A percentile compares a stretch with the other conserved stretches of the same genome.
Conservation (phyloP, 2,888 invertebrate species). For the Perdita meconis region DNA sequence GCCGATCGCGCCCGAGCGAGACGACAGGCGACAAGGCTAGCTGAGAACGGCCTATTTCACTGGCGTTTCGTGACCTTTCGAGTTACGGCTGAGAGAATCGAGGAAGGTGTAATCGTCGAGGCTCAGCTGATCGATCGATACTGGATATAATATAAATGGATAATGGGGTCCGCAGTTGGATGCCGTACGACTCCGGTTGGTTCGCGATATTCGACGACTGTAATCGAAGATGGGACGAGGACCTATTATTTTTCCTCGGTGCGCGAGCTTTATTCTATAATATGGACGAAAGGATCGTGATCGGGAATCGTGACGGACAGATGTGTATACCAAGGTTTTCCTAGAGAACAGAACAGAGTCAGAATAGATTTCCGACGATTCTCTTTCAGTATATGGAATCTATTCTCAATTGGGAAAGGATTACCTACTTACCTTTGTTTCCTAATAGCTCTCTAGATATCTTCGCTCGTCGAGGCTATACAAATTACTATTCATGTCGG, state of each 20-base stretch:
- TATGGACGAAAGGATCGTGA: conserved; percentile 56
- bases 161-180: conserved; percentile 48
- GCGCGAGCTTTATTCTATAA: conserved; percentile 20
- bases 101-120: conserved; percentile 61
- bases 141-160: conserved; percentile 70
- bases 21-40: conserved; percentile 17
- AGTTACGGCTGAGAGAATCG: conserved; percentile 36
- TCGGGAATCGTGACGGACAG: conserved; percentile 49
- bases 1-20: conserved; percentile 43
- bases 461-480: background rate
- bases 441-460: background rate
- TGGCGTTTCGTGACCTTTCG: conserved; percentile 62
- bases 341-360: conserved; percentile 8
- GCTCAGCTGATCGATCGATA: conserved; percentile 59
- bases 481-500: conserved; percentile 24
- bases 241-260: conserved; percentile 36
- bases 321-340: conserved; percentile 54
- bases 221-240: conserved; percentile 38
- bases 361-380: background rate
- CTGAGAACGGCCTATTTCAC: conserved; percentile 58
- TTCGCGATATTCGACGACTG: conserved; percentile 31
- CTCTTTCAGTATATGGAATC: conserved; percentile 14
- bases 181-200: conserved; percentile 29
- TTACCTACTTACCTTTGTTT: background rate
- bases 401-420: conserved; percentile 22